Percentiles rank a stretch among this genome's conserved stretches.
These are phyloP conservation scores for Drosophila triauraria DNA, from an alignment of 1,140 invertebrate species.

Conservation along the genomic window DNA sequence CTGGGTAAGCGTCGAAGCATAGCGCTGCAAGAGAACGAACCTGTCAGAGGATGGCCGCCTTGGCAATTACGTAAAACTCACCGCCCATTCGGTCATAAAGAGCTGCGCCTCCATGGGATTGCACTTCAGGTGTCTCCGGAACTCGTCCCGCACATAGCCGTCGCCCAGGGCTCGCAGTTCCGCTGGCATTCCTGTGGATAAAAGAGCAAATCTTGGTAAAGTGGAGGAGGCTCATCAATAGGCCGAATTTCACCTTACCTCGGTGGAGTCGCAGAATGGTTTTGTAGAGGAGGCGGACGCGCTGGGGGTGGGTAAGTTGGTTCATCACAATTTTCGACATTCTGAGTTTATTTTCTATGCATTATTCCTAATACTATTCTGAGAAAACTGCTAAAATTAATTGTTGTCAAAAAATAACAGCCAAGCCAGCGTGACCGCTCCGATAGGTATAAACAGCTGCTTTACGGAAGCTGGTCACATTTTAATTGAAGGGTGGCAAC, in stretches of 20 bases:
- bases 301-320: slow-evolving; percentile 87
- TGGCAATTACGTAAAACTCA: slow-evolving; percentile 86
- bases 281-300: slow-evolving; percentile 94
- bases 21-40: slow-evolving; percentile 86
- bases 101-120: slow-evolving; percentile 89
- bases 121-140: slow-evolving; percentile 93
- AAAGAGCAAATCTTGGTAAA: neutral
- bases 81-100: slow-evolving; percentile 96
- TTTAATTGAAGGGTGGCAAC: too few relatives aligned
- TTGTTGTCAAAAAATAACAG: slow-evolving; percentile 13
- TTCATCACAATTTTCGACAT: slow-evolving; percentile 71
- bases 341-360: slow-evolving; percentile 14
- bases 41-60: neutral
- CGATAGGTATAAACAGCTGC: too few relatives aligned
- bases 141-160: slow-evolving; percentile 95
- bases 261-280: slow-evolving; percentile 94
- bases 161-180: slow-evolving; percentile 92
- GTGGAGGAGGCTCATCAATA: neutral
- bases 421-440: too few relatives aligned
- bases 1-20: slow-evolving; percentile 87
- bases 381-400: neutral
- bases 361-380: slow-evolving; percentile 8
- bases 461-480: too few relatives aligned
- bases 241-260: slow-evolving; percentile 70
- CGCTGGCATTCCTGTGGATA: slow-evolving; percentile 87